Evolutionary conservation across 1,140 invertebrate species (phyloP).

Genomic region (Antheraea pernyi): DNA sequence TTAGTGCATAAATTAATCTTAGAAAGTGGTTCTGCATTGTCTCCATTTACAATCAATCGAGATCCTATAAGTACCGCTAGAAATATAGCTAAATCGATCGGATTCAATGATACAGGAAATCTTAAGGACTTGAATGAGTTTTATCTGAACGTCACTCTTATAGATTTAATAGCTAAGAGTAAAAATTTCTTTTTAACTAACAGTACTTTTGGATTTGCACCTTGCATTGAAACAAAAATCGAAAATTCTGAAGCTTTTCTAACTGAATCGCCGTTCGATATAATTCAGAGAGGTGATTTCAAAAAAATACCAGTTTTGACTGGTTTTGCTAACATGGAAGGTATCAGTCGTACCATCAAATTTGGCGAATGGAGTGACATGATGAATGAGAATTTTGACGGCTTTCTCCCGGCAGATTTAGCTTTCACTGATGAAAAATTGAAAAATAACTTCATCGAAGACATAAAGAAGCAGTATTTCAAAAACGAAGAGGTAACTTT

Average conservation of each 20-base stretch:
- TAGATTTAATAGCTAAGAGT: constrained; percentile 43
- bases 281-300: constrained; percentile 42
- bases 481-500: constrained; percentile 45
- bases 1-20: constrained; percentile 62
- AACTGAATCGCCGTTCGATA: constrained; percentile 58
- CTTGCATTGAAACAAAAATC: constrained; percentile 58
- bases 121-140: constrained; percentile 65
- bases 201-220: constrained; percentile 66
- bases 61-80: constrained; percentile 59
- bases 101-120: constrained; percentile 52
- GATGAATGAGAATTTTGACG: constrained; percentile 60
- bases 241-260: constrained; percentile 53
- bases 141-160: constrained; percentile 46
- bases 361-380: constrained; percentile 59
- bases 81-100: constrained; percentile 57
- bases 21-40: constrained; percentile 65
- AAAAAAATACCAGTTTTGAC: constrained; percentile 53
- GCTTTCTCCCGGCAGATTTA: constrained; percentile 63
- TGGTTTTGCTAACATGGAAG: constrained; percentile 68
- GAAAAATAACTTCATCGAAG: constrained; percentile 39
- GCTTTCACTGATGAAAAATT: constrained; percentile 43
- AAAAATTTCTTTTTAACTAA: constrained; percentile 65
- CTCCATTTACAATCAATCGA: constrained; percentile 61
- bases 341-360: constrained; percentile 56
- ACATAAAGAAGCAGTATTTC: constrained; percentile 58